Base-by-base conservation (phyloP, 2,113 vertebrate species). In the Atractosteus spatula region DNA sequence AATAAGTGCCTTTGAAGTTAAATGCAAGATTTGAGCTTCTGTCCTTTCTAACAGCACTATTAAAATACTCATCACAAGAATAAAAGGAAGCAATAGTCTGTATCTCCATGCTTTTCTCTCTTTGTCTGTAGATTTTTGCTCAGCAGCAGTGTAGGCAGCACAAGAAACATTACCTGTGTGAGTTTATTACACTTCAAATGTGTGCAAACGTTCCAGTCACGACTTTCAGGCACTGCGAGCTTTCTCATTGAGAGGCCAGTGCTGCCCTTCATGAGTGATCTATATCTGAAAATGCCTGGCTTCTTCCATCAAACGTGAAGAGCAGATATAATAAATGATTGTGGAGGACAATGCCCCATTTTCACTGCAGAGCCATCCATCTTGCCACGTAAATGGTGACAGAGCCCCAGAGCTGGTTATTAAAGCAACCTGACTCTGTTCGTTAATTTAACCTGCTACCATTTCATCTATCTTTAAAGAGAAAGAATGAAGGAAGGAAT, bases 271-370 rank as follows among this genome's bases (percentile, higher is more conserved):
- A 64, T 70, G 47, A 70, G 62, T 70, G 67, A 77, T 64, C 17
- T 29, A 64, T 64, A 64, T 64, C 62, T 64, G 7, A 29, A 64
- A 41, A 4, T 64, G 44, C 42, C 76, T 8, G 55, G 13, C 45
- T 66, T 11, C 29, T 56, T 14, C n/a, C 13, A 69, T 68, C 67
- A 56, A 88, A 88, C 80, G 82, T 82, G 84, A 86, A 86, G 88
- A 88, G 79, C 80, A 59, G 83, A 85, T 80, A 86, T 93, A 92
- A 93, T 90, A 92, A 92, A 92, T 91, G 88, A 89, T 84, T 78
- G 86, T 75, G 73, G 76, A 87, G 89, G 88, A 92, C 87, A 91
- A 90, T 90, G 90, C 88, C 87, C 89, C 89, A 90, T 89, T 91
- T 91, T 88, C 83, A 74, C 76, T 43, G 85, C 79, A 75, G 78